Evolutionary conservation across 2,888 invertebrate genomes (phyloP), one percentile per base, ranked within the genome.

Genomic region (Chorisops tibialis): DNA sequence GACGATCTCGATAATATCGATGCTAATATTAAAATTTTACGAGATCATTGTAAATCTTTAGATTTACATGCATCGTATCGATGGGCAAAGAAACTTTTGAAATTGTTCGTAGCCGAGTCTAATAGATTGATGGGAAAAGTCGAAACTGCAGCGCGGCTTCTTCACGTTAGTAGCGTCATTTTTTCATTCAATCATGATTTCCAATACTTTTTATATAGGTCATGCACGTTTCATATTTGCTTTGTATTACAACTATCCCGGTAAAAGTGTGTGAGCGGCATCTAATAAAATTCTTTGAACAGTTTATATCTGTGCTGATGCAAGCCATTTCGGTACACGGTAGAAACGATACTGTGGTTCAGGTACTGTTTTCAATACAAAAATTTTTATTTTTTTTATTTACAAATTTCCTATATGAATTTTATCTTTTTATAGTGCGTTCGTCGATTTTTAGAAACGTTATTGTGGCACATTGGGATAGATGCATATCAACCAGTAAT

Each of bases 81-180:
- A 5, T 77, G 78, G 77, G 72, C 74, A 3, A 73, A 76, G 65
- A 68, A 62, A 35, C 69, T 77, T 41, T 63, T 77, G 3, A 63
- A 75, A 59, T 69, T 75, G 65, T 70, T 77, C 49, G 62, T 72
- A 5, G 58, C 72, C 19, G 74, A 75, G 58, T 74, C 76, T 0
- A 69, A 75, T 18, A 71, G 71, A 50, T 64, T 76, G 4, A 59
- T 76, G 62, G 70, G 69, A 22, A 67, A 68, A 11, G 52, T 12
- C 12, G 7, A 49, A 49, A 21, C 12, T 24, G n/a, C 49, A 14
- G 4, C 14, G 24, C 24, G 6, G 4, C 37, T 38, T 4, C 14
- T 52, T 7, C 7, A 37, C 9, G 52, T 30, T 21, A 5, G n/a
- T n/a, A 21, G 6, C 22, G 12, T 24, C 6, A 3, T 14, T 4